phyloP scores from a whole-genome alignment of 2,888 invertebrate genomes.

The Xestoiulus laeticollis region DNA sequence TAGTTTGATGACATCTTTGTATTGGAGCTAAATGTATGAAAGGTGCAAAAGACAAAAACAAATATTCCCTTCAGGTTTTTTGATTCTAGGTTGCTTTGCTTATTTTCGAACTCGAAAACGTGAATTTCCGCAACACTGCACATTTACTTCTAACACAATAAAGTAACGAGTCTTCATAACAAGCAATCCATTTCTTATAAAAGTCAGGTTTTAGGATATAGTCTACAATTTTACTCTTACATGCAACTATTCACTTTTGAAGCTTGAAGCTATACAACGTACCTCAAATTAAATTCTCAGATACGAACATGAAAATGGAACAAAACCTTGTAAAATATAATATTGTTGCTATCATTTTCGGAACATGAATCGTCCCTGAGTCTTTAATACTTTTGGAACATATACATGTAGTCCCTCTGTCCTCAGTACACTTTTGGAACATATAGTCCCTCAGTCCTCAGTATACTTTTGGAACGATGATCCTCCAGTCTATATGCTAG shows the following conservation, averaged over 20 bases:
- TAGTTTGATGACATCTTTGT: neutral
- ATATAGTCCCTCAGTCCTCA: neutral
- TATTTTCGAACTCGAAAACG: neutral
- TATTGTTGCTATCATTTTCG: neutral
- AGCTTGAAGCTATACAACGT: neutral
- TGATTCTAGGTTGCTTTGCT: neutral
- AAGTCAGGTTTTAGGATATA: neutral
- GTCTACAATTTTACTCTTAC: neutral
- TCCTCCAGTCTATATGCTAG: too few species aligned
- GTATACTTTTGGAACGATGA: too few species aligned
- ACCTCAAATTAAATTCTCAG: neutral
- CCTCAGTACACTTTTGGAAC: neutral
- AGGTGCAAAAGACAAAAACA: neutral
- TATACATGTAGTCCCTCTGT: too few species aligned
- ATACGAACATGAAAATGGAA: neutral
- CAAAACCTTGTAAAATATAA: neutral
- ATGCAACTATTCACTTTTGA: neutral
- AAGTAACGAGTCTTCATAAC: neutral
- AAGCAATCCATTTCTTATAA: neutral
- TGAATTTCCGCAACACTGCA: neutral
- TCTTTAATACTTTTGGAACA: too few species aligned
- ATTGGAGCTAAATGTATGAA: neutral
- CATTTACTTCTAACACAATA: neutral
- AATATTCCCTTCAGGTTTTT: neutral
- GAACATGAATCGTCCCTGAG: neutral